A percentile compares a stretch with the other conserved stretches of the same genome.
Conservation (phyloP, 2,113 vertebrate genomes). For the Hylia prasina region DNA sequence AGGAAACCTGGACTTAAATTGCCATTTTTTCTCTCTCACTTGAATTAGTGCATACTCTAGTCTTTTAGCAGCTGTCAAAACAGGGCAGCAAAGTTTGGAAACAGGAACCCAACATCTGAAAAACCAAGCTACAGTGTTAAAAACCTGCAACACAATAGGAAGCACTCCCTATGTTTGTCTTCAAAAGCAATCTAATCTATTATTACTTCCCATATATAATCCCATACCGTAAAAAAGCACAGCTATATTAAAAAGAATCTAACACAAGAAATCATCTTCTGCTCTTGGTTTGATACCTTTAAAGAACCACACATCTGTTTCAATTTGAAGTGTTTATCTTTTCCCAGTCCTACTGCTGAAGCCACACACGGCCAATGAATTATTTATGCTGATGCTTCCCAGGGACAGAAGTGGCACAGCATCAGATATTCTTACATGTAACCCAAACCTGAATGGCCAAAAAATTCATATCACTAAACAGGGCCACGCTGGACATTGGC, state of each 20-base stretch:
- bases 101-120: not conserved
- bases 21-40: not conserved
- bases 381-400: conserved; percentile 34
- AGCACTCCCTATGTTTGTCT: not conserved
- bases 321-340: not conserved
- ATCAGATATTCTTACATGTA: conserved; percentile 22
- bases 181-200: not conserved
- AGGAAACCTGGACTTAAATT: not conserved
- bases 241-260: not conserved
- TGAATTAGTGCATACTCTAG: not conserved
- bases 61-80: not conserved
- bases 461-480: not conserved
- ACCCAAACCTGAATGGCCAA: not conserved
- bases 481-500: not conserved
- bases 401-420: not conserved
- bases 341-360: not conserved
- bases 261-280: not conserved
- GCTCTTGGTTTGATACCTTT: not conserved
- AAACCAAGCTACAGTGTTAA: not conserved
- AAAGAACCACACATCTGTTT: not conserved
- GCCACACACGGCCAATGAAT: not conserved
- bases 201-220: not conserved
- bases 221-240: not conserved
- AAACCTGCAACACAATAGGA: not conserved
- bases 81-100: not conserved